Base-by-base conservation (phyloP, 1,140 invertebrate species). In the Zaprionus davidi region DNA sequence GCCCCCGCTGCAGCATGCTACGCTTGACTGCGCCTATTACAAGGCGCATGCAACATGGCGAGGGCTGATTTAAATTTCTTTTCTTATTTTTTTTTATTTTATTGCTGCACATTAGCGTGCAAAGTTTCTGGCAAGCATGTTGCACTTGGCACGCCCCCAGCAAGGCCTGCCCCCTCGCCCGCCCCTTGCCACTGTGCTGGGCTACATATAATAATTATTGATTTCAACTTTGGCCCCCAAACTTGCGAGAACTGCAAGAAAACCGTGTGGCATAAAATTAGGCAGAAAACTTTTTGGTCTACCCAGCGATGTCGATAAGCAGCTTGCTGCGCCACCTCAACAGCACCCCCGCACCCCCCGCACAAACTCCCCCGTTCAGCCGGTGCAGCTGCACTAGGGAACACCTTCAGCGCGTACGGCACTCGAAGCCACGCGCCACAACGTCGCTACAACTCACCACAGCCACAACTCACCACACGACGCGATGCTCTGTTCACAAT, bases 111-210 rank as follows among this genome's bases (percentile, higher is more conserved):
- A 86, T 85, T 85, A 85, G 82, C 82, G 82, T 76, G 60, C 80
- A 88, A 72, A 86, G 83, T 85, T 85, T 86, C 83, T 85, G 82
- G 82, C 82, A 86, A 82, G 79, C 69, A 77, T 77, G 72, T 87
- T 77, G 83, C 71, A 79, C 72, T 76, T 79, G 55, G 76, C 55
- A 66, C 63, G 26, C 55, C 38, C 31, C 31, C 31, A 34, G 31
- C 31, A 34, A n/a, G n/a, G n/a, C n/a, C n/a, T n/a, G n/a, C n/a
- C 31, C 13, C 13, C 26, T 26, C 6, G n/a, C n/a, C n/a, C n/a
- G n/a, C 31, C 46, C 34, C 24, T 46, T 56, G 44, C 68, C 31
- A 46, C 36, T 68, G 67, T 46, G 44, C 44, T 46, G 44, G 15
- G 38, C 17, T 5, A 51, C 69, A 76, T 81, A 90, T 81, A 88